Evolutionary conservation across 2,113 vertebrate species (phyloP).

Genomic region (Caranx melampygus): DNA sequence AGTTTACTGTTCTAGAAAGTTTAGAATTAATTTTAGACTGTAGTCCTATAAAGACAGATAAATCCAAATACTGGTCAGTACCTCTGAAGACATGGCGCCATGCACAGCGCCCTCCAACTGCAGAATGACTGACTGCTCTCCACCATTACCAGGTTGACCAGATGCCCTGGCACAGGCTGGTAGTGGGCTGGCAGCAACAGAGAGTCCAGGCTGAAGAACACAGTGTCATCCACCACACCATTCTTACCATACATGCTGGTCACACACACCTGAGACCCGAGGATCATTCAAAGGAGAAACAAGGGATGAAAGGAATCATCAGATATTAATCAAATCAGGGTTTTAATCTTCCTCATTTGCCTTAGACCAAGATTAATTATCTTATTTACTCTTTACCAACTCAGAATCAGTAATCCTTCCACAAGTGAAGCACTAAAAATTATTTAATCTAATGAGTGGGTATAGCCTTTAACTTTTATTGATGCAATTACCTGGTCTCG

Average conservation of each 20-base stretch:
- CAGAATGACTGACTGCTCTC: slow-evolving; percentile 94
- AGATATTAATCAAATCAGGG: background rate
- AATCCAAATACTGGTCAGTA: slow-evolving; percentile 50
- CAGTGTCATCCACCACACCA: slow-evolving; percentile 88
- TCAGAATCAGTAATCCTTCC: background rate
- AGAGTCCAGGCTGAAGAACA: slow-evolving; percentile 93
- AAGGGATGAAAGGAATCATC: background rate
- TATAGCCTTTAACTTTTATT: background rate
- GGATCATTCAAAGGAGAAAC: background rate
- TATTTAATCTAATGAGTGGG: background rate
- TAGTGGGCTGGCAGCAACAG: slow-evolving; percentile 87
- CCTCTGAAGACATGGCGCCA: slow-evolving; percentile 84
- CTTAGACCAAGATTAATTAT: background rate
- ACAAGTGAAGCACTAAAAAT: background rate
- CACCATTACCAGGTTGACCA: slow-evolving; percentile 90
- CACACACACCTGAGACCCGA: slow-evolving; percentile 83
- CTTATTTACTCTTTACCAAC: background rate
- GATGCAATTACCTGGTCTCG: slow-evolving; percentile 85
- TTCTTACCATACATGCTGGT: slow-evolving; percentile 85
- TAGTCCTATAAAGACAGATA: background rate
- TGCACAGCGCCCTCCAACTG: slow-evolving; percentile 92
- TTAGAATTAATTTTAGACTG: no score
- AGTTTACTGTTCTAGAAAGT: no score
- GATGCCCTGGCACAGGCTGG: slow-evolving; percentile 80
- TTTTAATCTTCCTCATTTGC: background rate